These are phyloP conservation scores for Adelphocoris suturalis DNA, from an alignment of 2,888 invertebrate species.

Conservation along the genomic window DNA sequence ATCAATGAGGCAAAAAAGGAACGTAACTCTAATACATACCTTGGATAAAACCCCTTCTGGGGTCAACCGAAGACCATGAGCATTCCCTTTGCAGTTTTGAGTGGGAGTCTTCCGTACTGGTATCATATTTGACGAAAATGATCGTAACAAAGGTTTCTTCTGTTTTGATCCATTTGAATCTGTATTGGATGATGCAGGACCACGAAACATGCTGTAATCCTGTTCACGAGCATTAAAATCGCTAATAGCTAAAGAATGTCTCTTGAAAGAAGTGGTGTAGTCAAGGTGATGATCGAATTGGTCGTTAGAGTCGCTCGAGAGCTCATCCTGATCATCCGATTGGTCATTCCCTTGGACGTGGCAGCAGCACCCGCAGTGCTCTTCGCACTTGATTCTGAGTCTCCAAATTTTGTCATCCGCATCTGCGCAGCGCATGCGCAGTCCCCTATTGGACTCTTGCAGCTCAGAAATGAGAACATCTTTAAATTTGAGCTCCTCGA, in stretches of 20 bases:
- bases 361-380: conserved; percentile 72
- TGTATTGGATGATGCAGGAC: not conserved
- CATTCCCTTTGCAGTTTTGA: not conserved
- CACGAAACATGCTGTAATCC: not conserved
- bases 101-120: not conserved
- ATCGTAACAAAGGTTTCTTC: not conserved
- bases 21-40: not conserved
- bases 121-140: not conserved
- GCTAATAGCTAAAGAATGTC: not conserved
- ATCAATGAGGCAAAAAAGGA: no score
- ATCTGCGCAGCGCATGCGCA: conserved; percentile 72
- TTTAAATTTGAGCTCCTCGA: conserved; percentile 72
- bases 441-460: conserved; percentile 71
- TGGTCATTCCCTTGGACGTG: not conserved
- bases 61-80: not conserved
- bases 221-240: not conserved
- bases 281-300: not conserved
- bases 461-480: conserved; percentile 72
- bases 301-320: not conserved
- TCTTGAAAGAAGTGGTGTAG: not conserved
- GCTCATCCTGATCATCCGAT: not conserved
- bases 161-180: not conserved
- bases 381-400: conserved; percentile 71
- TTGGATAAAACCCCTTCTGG: conserved; percentile 36
- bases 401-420: conserved; percentile 73